phyloP scores from a whole-genome alignment of 2,888 invertebrate species.

The Rhabditoides inermis region DNA sequence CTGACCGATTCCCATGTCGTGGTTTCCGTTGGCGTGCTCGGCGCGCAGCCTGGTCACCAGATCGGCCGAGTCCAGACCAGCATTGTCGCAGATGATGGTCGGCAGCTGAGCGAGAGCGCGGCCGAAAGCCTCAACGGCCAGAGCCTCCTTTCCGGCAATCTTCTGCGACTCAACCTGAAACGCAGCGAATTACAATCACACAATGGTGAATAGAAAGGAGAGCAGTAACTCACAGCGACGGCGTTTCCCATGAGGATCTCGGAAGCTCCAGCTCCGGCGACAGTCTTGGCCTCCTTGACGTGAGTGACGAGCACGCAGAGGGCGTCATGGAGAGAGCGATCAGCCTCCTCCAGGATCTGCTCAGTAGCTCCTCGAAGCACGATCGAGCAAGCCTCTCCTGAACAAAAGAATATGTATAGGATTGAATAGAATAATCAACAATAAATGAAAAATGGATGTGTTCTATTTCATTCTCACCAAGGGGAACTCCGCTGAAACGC shows the following conservation, averaged over 20 bases:
- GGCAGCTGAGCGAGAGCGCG: slow-evolving; percentile 73
- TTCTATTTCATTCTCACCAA: slow-evolving; percentile 18
- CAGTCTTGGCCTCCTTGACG: slow-evolving; percentile 80
- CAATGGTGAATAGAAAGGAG: no score
- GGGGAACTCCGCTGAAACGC: slow-evolving; percentile 63
- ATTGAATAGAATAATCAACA: neutral
- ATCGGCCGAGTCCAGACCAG: slow-evolving; percentile 92
- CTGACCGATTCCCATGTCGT: slow-evolving; percentile 70
- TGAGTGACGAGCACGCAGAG: slow-evolving; percentile 91
- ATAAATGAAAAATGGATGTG: neutral
- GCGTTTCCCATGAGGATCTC: slow-evolving; percentile 96
- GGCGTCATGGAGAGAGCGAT: slow-evolving; percentile 93
- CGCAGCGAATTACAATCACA: no score
- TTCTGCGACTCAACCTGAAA: slow-evolving; percentile 68
- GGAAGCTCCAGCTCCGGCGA: slow-evolving; percentile 67
- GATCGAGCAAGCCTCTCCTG: slow-evolving; percentile 92
- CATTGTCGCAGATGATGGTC: slow-evolving; percentile 93
- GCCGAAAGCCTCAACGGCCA: slow-evolving; percentile 91
- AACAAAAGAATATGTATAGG: slow-evolving; percentile 43
- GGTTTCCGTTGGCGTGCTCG: slow-evolving; percentile 73
- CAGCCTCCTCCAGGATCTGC: slow-evolving; percentile 96
- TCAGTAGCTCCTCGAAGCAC: slow-evolving; percentile 94
- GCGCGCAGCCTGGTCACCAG: slow-evolving; percentile 83
- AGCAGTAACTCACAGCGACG: no score
- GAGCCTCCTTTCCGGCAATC: slow-evolving; percentile 90